Evolutionary conservation across 2,888 invertebrate species (phyloP).

Genomic region (Bombylius major): DNA sequence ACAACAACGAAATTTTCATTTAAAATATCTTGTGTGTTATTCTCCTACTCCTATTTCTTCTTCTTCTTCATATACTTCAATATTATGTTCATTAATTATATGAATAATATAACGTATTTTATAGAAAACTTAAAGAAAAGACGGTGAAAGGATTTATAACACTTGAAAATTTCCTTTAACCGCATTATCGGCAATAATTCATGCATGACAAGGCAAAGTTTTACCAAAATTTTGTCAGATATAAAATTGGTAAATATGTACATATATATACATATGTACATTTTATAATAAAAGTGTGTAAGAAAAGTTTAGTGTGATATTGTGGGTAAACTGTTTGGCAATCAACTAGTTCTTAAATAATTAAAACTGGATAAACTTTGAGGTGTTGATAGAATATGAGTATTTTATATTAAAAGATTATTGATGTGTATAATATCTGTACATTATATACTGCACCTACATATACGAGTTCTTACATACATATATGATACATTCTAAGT

Average conservation of each 20-base stretch:
- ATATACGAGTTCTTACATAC: no score
- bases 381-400: slow-evolving; percentile 15
- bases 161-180: slow-evolving; percentile 1
- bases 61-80: no score
- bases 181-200: slow-evolving; percentile 15
- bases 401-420: no score
- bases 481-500: neutral
- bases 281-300: neutral
- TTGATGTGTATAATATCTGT: no score
- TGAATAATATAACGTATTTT: no score
- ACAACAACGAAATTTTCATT: no score
- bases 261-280: no score
- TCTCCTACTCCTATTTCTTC: no score
- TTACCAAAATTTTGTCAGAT: neutral
- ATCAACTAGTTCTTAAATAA: slow-evolving; percentile 16
- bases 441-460: no score
- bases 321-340: slow-evolving; percentile 6
- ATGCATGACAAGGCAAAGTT: slow-evolving; percentile 5
- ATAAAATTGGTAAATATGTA: no score
- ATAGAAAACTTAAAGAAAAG: neutral
- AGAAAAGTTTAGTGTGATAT: neutral
- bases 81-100: no score
- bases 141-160: neutral
- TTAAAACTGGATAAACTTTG: slow-evolving; percentile 17
- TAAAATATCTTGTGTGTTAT: no score